These are phyloP conservation scores for Smithornis capensis DNA, from an alignment of 2,113 vertebrate genomes.

Conservation along the genomic window DNA sequence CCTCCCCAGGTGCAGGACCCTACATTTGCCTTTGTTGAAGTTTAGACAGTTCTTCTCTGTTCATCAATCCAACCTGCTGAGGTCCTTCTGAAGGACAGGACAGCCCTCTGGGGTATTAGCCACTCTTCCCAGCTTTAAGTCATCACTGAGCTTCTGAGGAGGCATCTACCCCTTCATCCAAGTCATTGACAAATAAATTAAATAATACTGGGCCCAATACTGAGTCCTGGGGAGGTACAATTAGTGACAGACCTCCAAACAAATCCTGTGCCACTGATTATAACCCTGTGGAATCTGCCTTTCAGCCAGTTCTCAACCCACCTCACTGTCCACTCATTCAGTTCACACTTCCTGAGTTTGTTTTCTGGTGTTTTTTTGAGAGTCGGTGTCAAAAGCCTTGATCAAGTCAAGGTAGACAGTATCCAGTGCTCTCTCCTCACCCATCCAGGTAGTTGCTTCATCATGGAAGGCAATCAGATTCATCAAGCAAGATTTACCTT, in stretches of 20 bases:
- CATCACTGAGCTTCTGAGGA: neutral
- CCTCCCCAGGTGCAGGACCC: neutral
- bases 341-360: neutral
- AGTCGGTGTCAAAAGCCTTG: neutral
- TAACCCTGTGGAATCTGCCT: neutral
- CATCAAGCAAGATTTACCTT: neutral
- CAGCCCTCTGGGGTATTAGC: rapidly evolving
- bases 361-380: neutral
- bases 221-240: neutral
- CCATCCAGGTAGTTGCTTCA: neutral
- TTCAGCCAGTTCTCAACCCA: too few relatives aligned
- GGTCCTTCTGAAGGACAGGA: neutral
- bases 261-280: neutral
- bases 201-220: neutral
- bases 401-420: neutral
- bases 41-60: neutral
- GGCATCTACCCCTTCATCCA: neutral
- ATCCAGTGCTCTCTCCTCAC: neutral
- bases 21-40: neutral
- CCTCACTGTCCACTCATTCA: neutral
- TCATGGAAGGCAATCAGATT: neutral
- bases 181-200: too few relatives aligned
- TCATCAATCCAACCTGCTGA: rapidly evolving
- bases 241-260: neutral
- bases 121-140: neutral